Evolutionary conservation across 2,888 invertebrate species (phyloP).

Genomic region (Ramazzottius varieornatus): DNA sequence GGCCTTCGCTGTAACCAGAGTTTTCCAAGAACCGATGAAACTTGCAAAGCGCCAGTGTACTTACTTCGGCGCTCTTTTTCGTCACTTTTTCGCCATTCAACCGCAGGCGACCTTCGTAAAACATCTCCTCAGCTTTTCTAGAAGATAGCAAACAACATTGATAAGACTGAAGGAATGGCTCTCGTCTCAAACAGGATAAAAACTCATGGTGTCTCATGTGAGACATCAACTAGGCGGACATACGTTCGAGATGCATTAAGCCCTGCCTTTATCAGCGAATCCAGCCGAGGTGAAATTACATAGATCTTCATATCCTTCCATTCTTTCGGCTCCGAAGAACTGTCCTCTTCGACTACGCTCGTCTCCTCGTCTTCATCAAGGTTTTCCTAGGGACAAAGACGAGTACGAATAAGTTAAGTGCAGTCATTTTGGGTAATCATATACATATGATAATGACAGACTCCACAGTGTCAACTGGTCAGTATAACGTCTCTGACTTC

Average conservation of each 20-base stretch:
- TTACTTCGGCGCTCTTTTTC: constrained; percentile 37
- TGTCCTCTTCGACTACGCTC: neutral
- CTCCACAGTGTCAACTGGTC: too few species aligned
- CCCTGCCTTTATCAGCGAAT: neutral
- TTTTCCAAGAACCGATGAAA: too few species aligned
- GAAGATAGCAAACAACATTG: constrained; percentile 15
- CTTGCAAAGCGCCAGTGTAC: too few species aligned
- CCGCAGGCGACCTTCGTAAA: constrained; percentile 52
- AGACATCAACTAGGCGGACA: neutral
- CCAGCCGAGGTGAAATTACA: neutral
- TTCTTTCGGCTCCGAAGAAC: neutral
- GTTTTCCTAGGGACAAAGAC: too few species aligned
- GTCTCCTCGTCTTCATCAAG: neutral
- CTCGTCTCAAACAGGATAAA: neutral
- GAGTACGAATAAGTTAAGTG: too few species aligned
- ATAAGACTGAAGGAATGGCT: too few species aligned
- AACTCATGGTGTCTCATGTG: neutral
- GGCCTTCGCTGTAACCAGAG: too few species aligned
- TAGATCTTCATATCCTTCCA: neutral
- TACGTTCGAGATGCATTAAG: neutral
- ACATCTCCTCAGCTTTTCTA: constrained; percentile 49
- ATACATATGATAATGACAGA: too few species aligned
- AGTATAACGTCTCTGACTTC: too few species aligned
- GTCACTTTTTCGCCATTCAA: constrained; percentile 45
- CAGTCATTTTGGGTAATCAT: too few species aligned